Base-by-base conservation (phyloP, 2,113 vertebrate species). In the Variabilichromis moorii region DNA sequence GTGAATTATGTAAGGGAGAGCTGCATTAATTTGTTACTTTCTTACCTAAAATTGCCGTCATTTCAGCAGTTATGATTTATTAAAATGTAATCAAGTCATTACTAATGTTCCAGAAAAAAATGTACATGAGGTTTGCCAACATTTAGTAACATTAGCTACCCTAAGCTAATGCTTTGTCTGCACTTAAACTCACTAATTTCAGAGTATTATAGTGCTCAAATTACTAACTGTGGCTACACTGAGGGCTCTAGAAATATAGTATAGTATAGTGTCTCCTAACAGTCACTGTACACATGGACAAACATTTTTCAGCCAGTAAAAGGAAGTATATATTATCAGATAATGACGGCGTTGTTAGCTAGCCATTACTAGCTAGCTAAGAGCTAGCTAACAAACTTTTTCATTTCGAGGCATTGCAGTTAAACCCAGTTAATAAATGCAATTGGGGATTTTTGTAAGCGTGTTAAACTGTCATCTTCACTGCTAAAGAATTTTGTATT, bases 261-360 rank as follows among this genome's bases (percentile, higher is more conserved):
- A 53, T 53, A 53, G n/a, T 24, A 59, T 28, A 78, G 45, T 31
- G 45, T 51, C 73, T 51, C 73, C 28, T 78, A 51, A 78, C 14
- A 26, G 68, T 28, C 68, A 37, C 19, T 66, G 19, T 66, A 37
- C 33, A 37, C 3, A 0, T 21, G 7, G 63, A 37, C 63, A 21
- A 66, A 50, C 6, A 12, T n/a, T 31, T 50, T 50, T 78, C 17
- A 78, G 73, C 73, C 16, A 50, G 73, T 51, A 33, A 31, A 51
- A 78, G 45, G 7, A 28, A 76, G 42, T 17, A 31, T 19, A 31
- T 31, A 50, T 76, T 47, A 50, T 51, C 73, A 51, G 17, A 28
- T n/a, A 11, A 78, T 76, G 0, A 76, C 3, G 0, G 1, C 0
- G 2, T 31, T 33, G 26, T n/a, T 78, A 78, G 45, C 47, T 78